A percentile compares a stretch with the other conserved stretches of the same genome.
Evolutionary conservation across 2,797 vertebrate genomes (phyloP).

Genomic region (Coracias cyanogaster): DNA sequence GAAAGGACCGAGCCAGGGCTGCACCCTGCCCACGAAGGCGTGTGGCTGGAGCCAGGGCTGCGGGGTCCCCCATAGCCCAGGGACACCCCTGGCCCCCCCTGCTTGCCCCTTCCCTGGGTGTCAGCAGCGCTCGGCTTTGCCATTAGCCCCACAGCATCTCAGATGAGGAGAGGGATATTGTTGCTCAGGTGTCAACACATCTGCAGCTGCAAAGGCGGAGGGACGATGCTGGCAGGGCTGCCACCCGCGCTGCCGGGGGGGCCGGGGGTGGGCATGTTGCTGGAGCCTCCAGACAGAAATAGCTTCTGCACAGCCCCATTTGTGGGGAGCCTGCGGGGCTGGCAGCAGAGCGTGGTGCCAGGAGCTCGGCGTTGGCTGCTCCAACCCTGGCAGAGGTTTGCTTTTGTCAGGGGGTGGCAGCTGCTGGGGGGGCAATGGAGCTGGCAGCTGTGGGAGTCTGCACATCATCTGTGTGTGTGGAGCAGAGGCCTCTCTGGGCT

Average conservation of each 20-base stretch:
- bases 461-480: rapidly evolving
- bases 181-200: background rate
- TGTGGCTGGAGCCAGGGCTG: background rate
- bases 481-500: background rate
- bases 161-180: background rate
- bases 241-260: background rate
- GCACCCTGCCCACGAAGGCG: rapidly evolving
- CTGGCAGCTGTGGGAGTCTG: background rate
- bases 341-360: background rate
- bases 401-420: rapidly evolving
- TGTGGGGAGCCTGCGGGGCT: background rate
- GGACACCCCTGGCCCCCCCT: background rate
- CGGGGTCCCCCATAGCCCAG: too few species aligned
- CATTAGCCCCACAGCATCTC: background rate
- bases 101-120: background rate
- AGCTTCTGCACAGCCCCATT: background rate
- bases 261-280: background rate
- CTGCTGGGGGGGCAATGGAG: background rate
- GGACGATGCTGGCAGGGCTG: background rate
- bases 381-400: background rate
- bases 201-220: background rate
- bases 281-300: background rate
- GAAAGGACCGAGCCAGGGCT: background rate
- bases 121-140: background rate
- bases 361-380: background rate